Evolutionary conservation across 2,888 invertebrate genomes (phyloP).

Genomic region (Amitus sp.): DNA sequence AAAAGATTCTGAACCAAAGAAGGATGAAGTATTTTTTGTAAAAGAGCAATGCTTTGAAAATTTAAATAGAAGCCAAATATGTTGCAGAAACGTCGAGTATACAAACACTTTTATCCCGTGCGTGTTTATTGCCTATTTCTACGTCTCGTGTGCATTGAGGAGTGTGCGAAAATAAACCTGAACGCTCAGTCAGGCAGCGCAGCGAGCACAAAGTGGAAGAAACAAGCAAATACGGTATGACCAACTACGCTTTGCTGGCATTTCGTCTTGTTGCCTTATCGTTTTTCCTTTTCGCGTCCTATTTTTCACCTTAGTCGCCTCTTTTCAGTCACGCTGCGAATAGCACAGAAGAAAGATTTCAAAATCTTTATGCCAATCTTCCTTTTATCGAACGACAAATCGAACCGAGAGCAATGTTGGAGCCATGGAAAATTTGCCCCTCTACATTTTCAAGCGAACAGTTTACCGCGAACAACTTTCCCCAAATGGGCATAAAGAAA

Average conservation of each 20-base stretch:
- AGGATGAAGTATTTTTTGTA: not conserved
- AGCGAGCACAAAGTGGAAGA: slow-evolving; percentile 34
- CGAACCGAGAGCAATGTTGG: slow-evolving; percentile 17
- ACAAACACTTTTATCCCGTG: slow-evolving; percentile 13
- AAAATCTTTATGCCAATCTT: slow-evolving; percentile 25
- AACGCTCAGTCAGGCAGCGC: slow-evolving; percentile 30
- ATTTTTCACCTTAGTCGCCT: slow-evolving; percentile 33
- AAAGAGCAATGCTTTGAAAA: not conserved
- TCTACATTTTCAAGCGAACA: slow-evolving; percentile 21
- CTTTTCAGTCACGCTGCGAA: slow-evolving; percentile 21
- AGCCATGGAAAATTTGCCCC: slow-evolving; percentile 25
- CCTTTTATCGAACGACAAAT: slow-evolving; percentile 25
- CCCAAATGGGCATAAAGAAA: slow-evolving; percentile 9
- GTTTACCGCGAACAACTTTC: slow-evolving; percentile 15
- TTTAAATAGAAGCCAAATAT: slow-evolving; percentile 10
- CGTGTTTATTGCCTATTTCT: slow-evolving; percentile 41
- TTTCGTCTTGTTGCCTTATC: slow-evolving; percentile 1
- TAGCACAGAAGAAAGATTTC: slow-evolving; percentile 26
- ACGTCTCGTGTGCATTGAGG: slow-evolving; percentile 35
- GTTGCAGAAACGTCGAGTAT: slow-evolving; percentile 16
- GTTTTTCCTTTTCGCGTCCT: slow-evolving; percentile 27
- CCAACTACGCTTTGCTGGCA: slow-evolving; percentile 25
- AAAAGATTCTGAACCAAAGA: not conserved
- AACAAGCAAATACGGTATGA: slow-evolving; percentile 33
- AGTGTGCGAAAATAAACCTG: slow-evolving; percentile 33